Percentiles rank a stretch among this genome's conserved stretches.
These are phyloP conservation scores for Halocaridina rubra DNA, from an alignment of 2,888 invertebrate species.

Conservation along the genomic window DNA sequence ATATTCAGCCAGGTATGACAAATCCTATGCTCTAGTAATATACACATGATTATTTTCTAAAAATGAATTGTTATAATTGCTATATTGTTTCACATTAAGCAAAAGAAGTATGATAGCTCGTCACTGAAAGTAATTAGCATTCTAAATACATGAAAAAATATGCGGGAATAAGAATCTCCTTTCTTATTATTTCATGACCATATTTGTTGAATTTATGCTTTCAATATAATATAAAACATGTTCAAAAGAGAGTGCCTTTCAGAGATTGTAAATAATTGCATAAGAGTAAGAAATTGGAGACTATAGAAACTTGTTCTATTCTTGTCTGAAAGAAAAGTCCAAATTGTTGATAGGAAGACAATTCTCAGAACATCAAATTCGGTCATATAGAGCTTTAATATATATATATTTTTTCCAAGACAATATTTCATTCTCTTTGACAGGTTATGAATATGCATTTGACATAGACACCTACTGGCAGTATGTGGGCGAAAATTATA, in stretches of 20 bases:
- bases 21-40: too few species aligned
- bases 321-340: too few species aligned
- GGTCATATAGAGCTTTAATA: not conserved
- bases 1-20: constrained; percentile 15
- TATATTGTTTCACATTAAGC: not conserved
- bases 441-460: constrained; percentile 14
- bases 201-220: not conserved
- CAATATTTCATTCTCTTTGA: not conserved
- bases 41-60: not conserved
- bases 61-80: not conserved
- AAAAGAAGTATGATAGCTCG: not conserved
- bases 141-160: too few species aligned
- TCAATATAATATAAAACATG: too few species aligned
- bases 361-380: not conserved
- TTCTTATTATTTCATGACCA: not conserved
- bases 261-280: too few species aligned
- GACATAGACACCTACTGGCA: constrained; percentile 29
- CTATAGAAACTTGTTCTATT: too few species aligned
- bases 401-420: too few species aligned
- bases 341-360: too few species aligned
- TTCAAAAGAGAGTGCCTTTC: too few species aligned
- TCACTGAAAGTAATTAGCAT: too few species aligned
- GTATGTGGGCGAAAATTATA: constrained; percentile 42
- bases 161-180: not conserved
- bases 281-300: too few species aligned